These are phyloP conservation scores for Porites australiensis DNA, from an alignment of 64 coral and sea anemone genomes.

Conservation along the genomic window DNA sequence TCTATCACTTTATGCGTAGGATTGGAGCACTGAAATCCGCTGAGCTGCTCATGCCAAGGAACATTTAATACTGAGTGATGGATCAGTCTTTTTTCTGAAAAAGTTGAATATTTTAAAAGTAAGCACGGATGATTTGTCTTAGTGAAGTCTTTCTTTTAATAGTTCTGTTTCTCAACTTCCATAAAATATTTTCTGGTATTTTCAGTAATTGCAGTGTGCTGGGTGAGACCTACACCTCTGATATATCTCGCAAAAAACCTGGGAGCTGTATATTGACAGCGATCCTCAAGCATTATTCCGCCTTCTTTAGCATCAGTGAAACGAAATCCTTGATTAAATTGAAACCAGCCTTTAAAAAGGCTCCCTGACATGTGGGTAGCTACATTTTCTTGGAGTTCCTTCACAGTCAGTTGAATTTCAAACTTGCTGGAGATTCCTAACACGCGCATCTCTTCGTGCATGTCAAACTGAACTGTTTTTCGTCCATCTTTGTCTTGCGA, in stretches of 20 bases:
- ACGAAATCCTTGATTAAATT: conserved; percentile 17
- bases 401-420: neutral
- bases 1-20: too few relatives aligned
- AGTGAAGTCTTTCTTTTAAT: too few relatives aligned
- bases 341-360: neutral
- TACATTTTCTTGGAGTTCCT: neutral
- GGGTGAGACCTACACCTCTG: neutral
- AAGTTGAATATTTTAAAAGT: too few relatives aligned
- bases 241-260: neutral
- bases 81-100: too few relatives aligned
- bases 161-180: neutral
- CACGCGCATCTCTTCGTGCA: neutral
- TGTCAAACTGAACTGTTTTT: neutral
- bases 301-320: neutral
- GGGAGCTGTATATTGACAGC: neutral
- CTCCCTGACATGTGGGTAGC: neutral
- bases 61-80: too few relatives aligned
- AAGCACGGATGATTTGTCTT: neutral
- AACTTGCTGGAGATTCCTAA: neutral
- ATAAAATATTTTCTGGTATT: neutral
- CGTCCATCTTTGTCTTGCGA: conserved; percentile 1
- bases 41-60: too few relatives aligned
- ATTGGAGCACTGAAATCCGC: too few relatives aligned
- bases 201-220: neutral
- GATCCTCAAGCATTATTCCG: neutral